Evolutionary conservation across 2,797 vertebrate species (phyloP).

Genomic region (Scolopax rusticola): DNA sequence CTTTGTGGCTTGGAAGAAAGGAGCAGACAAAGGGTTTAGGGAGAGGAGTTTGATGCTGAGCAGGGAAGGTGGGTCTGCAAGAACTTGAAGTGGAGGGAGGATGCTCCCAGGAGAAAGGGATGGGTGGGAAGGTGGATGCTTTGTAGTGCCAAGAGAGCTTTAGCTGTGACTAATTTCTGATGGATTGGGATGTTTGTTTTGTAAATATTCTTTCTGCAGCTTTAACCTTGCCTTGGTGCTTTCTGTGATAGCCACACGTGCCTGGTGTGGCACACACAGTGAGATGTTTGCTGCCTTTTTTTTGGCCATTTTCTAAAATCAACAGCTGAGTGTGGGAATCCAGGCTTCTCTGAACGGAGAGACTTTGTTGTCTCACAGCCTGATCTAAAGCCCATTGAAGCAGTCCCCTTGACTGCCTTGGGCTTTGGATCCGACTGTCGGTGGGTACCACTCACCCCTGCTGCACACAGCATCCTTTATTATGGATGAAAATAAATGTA

Average conservation of each 20-base stretch:
- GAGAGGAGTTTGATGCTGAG: background rate
- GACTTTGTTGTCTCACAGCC: background rate
- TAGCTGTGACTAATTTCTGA: background rate
- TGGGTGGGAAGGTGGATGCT: background rate
- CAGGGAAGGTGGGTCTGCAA: background rate
- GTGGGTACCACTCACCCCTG: background rate
- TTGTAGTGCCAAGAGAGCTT: background rate
- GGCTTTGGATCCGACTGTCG: background rate
- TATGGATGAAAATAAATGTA: background rate
- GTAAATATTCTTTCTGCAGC: background rate
- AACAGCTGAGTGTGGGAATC: background rate
- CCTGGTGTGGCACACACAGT: rapidly evolving
- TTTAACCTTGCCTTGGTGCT: background rate
- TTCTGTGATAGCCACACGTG: background rate
- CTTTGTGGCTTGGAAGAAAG: background rate
- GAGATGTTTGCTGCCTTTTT: background rate
- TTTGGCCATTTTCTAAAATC: background rate
- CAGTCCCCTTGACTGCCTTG: background rate
- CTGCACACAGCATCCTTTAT: background rate
- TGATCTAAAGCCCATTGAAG: background rate
- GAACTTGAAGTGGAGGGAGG: background rate
- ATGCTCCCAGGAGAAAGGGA: background rate
- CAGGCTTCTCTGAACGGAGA: background rate
- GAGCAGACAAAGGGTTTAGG: background rate
- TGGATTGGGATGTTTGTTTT: background rate